Evolutionary conservation across 2,888 invertebrate species (phyloP), one percentile per base, ranked within the genome.

Genomic region (Ischnus inquisitorius): DNA sequence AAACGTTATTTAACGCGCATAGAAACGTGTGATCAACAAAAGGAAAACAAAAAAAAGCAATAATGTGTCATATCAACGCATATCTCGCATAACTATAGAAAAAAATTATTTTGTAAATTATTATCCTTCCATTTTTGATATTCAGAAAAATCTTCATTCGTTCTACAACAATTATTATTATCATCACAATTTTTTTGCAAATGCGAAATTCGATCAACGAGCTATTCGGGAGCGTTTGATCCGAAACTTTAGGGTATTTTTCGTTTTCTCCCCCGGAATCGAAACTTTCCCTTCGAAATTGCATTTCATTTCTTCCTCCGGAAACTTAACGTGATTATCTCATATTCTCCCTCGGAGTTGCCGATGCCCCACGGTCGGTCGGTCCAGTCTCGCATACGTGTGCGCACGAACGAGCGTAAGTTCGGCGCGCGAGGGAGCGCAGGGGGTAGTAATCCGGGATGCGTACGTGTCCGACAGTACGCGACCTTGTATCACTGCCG

Each of bases 401-500:
- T n/a, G 62, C n/a, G n/a, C 25, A 22, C 39, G 48, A 22, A 22
- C 19, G 74, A n/a, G 60, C 43, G 43, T 46, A 65, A 57, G 65
- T 65, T 28, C 22, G 39, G 39, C 74, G 57, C 67, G 69, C 57
- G 16, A n/a, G 34, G 4, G 69, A 64, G 43, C 41, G 28, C 28
- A 28, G 46, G 69, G 51, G 54, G 68, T 71, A 41, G 72, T 82
- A 82, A 81, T 86, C 78, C 78, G 76, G 82, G 85, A 77, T 80
- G 71, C 79, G 85, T 83, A 82, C 82, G 84, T 85, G 88, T 87
- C 88, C 85, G 87, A 87, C 89, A 69, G 54, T 80, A 84, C 81
- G 68, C 85, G 83, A 80, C 78, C 87, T 85, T 88, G 85, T 87
- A 88, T 85, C 87, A 88, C 88, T 88, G 83, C 68, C 72, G 19